A percentile compares a stretch with the other conserved stretches of the same genome.
Evolutionary conservation across 2,888 invertebrate genomes (phyloP).

Genomic region (Tetropium fuscum): DNA sequence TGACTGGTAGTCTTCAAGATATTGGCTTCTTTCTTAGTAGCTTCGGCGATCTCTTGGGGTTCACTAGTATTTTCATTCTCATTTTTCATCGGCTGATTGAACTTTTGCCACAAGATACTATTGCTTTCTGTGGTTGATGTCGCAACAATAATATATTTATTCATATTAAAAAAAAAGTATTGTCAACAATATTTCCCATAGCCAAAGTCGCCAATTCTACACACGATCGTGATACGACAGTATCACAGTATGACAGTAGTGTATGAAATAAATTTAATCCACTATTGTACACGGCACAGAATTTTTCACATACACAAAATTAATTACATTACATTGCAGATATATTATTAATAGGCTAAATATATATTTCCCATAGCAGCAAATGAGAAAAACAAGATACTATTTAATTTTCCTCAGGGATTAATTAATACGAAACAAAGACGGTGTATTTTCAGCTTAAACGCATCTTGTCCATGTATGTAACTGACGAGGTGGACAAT

Average conservation of each 20-base stretch:
- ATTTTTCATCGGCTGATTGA: constrained; percentile 2
- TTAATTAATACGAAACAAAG: constrained; percentile 49
- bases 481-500: constrained; percentile 49
- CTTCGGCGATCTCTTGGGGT: background rate
- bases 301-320: background rate
- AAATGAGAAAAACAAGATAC: background rate
- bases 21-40: background rate
- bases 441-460: constrained; percentile 44
- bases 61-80: constrained; percentile 4
- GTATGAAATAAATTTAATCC: background rate
- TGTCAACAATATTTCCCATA: constrained; percentile 3
- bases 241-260: too few species aligned
- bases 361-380: too few species aligned
- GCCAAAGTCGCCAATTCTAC: too few species aligned
- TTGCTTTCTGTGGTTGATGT: background rate
- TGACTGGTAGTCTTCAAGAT: constrained; percentile 4
- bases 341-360: too few species aligned
- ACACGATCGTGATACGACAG: background rate
- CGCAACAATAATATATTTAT: too few species aligned
- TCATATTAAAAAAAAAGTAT: too few species aligned
- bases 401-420: constrained; percentile 14
- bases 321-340: too few species aligned
- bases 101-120: constrained; percentile 2
- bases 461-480: constrained; percentile 49
- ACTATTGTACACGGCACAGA: constrained; percentile 2